Evolutionary conservation across 2,113 vertebrate species (phyloP), one percentile per base, ranked within the genome.

Genomic region (Pelusios castaneus): DNA sequence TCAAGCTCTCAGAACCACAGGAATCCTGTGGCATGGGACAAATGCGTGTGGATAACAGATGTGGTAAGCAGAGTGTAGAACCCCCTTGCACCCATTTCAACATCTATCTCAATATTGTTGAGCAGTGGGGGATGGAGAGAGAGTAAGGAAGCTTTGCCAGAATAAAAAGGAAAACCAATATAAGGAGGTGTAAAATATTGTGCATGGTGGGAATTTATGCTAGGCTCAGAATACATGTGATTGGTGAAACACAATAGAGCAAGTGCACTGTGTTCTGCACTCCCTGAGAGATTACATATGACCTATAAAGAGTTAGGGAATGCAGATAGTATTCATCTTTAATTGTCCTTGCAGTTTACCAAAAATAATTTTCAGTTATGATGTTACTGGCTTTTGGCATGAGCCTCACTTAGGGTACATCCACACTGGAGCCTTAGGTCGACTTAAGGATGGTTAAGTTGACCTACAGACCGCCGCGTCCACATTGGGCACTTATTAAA

Each of bases 1-100:
- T 94, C 34, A 98, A 97, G 92, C 94, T 97, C 0, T 88, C 97
- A 0, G 99, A 99, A 56, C 87, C 88, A 0, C 98, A 94, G 41
- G 99, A 98, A 51, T 94, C 97, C 87, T 99, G 99, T 54, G 96
- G 94, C 38, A 96, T 94, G 12, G 99, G 99, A 38, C 99, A 99
- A 96, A 90, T 98, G 87, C 97, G 97, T 0, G 63, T 96, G 21
- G 98, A 99, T 94, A 98, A 95, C 97, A 98, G 98, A 94, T 99
- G 99, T 97, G 99, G 99, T 99, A 97, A 99, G 99, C 98, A 6
- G n/a, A 77, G 70, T 8, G 3, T 34, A 75, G 27, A 55, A 34
- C 7, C 13, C 38, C 16, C 1, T 25, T 16, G 5, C 0, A 0
- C 6, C 16, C 3, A 22, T 38, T 43, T 52, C 21, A 1, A 55